Base-by-base conservation (phyloP, 2,888 invertebrate species). In the Plusia festucae region DNA sequence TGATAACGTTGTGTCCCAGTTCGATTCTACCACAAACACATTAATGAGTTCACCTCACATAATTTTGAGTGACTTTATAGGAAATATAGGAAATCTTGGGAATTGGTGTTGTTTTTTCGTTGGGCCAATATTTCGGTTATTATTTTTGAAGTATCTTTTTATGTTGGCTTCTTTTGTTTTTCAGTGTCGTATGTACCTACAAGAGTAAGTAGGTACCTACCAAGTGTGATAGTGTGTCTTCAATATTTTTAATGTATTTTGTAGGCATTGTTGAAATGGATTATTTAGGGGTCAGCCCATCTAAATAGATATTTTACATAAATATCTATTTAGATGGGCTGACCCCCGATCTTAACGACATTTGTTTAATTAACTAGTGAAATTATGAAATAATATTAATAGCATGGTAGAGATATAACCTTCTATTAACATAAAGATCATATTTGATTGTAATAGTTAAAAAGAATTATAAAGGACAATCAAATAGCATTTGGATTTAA, bases 1-100 rank as follows among this genome's bases (percentile, higher is more conserved):
- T 89, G 89, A 89, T 90, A 75, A 81, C 81, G 81, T 81, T 82
- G 82, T 83, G 85, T 83, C 82, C 80, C 78, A 73, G 75, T 81
- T 82, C 84, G 77, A 85, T 84, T 83, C 81, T 74, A 77, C 78
- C 78, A 75, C 84, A 82, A 82, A 85, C 81, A 86, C 81, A 84
- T 85, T 85, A 85, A 76, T 82, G 74, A 81, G 72, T 76, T 78
- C 73, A 82, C 83, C 82, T 80, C 76, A 79, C 79, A 77, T 82
- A 66, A 73, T 73, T 79, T 60, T 66, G 60, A 72, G 63, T 79
- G 75, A 81, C 62, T 77, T 76, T 68, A 71, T 59, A 65, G 44
- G 70, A 62, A 62, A 70, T 68, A 71, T 59, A 65, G 44, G 70
- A 62, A 62, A 70, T 75, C 57, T 62, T 57, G 44, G 30, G 54